Percentiles rank a stretch among this genome's conserved stretches.
phyloP scores from a whole-genome alignment of 2,113 vertebrate species.

The Tragelaphus buxtoni region DNA sequence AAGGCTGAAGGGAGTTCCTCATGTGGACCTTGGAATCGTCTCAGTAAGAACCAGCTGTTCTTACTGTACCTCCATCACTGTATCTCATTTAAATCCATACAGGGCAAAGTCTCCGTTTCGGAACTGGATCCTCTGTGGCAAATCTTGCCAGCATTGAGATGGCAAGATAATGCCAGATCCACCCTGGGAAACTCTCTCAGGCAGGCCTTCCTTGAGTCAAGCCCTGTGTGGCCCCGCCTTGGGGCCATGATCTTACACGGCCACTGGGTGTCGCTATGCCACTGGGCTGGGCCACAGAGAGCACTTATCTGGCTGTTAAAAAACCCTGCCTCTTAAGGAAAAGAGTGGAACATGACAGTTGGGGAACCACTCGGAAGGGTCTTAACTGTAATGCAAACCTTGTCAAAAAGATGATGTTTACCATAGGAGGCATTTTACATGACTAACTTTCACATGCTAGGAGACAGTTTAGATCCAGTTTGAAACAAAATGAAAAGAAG shows the following conservation, averaged over 20 bases:
- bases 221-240: background rate
- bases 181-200: background rate
- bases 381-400: constrained; percentile 70
- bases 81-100: constrained; percentile 22
- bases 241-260: constrained; percentile 62
- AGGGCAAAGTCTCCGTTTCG: background rate
- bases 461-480: constrained; percentile 75
- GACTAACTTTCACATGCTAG: constrained; percentile 63
- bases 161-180: background rate
- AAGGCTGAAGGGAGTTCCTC: too few relatives aligned
- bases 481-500: constrained; percentile 69
- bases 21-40: accelerated
- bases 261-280: constrained; percentile 87
- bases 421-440: constrained; percentile 66
- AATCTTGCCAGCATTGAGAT: background rate
- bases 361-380: constrained; percentile 42
- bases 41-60: background rate
- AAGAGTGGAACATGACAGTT: constrained; percentile 64
- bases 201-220: background rate
- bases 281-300: constrained; percentile 77
- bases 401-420: constrained; percentile 70
- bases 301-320: constrained; percentile 81
- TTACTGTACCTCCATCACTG: background rate
- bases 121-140: background rate
- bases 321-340: constrained; percentile 75